phyloP scores from a whole-genome alignment of 2,113 vertebrate genomes.

The Scomber japonicus region DNA sequence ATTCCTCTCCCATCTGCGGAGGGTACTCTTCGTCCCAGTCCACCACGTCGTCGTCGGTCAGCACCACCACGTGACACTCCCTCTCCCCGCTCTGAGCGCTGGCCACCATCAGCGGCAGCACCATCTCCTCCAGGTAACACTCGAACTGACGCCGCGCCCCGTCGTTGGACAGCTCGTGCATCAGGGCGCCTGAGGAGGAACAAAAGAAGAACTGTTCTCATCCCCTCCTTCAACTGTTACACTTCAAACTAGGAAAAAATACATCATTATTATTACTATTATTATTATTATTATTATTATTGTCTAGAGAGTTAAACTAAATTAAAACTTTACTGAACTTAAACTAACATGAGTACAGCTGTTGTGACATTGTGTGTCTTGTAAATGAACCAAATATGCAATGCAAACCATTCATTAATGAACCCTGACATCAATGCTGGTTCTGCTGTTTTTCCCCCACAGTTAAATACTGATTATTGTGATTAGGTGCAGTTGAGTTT shows the following conservation, averaged over 20 bases:
- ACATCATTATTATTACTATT: too few species aligned
- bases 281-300: too few species aligned
- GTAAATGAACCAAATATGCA: too few species aligned
- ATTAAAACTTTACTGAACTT: too few species aligned
- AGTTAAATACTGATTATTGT: background rate
- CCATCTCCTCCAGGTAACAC: slow-evolving; percentile 94
- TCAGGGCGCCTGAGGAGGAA: slow-evolving; percentile 88
- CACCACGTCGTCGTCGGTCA: slow-evolving; percentile 95
- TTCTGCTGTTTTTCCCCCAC: background rate
- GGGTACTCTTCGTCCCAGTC: slow-evolving; percentile 98
- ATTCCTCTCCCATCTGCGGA: slow-evolving; percentile 96
- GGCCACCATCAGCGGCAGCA: slow-evolving; percentile 96
- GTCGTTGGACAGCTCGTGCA: slow-evolving; percentile 96
- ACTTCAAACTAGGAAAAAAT: too few species aligned
- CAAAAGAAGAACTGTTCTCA: too few species aligned
- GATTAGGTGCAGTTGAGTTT: background rate
- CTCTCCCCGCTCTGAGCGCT: slow-evolving; percentile 94
- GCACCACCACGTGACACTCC: slow-evolving; percentile 95
- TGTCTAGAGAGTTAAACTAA: too few species aligned
- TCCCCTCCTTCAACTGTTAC: too few species aligned
- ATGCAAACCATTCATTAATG: too few species aligned
- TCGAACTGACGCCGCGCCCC: slow-evolving; percentile 95
- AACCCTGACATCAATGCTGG: too few species aligned
- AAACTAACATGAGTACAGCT: too few species aligned
- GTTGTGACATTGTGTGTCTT: too few species aligned